Percentiles rank a stretch among this genome's conserved stretches.
Conservation (phyloP, 2,888 invertebrate species). For the Tipula helvola region DNA sequence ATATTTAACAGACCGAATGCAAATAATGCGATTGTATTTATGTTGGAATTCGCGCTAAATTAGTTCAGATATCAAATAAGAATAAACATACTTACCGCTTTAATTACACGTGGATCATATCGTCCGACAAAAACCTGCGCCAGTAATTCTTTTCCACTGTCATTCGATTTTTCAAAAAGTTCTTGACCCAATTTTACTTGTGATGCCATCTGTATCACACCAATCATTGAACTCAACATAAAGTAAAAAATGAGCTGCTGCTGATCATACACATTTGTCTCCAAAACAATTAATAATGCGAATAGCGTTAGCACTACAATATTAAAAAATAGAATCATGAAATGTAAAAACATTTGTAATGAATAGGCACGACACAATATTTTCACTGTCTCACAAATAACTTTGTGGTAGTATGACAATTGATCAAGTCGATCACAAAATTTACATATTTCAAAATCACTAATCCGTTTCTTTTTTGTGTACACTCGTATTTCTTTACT, state of each 20-base stretch:
- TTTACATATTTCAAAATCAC: background rate
- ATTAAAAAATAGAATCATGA: background rate
- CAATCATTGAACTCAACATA: background rate
- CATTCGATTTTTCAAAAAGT: background rate
- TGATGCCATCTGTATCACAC: background rate
- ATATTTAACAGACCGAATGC: no score
- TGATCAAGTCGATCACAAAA: background rate
- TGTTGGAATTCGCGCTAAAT: no score
- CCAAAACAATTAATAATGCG: background rate
- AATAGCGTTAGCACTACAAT: background rate
- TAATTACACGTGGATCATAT: background rate
- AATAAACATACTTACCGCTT: background rate
- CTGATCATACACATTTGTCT: background rate
- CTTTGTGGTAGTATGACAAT: background rate
- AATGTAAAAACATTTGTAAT: background rate
- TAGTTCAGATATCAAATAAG: no score
- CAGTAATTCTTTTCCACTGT: background rate
- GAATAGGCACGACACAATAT: background rate
- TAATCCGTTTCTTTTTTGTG: background rate
- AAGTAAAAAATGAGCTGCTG: background rate
- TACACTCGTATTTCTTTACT: background rate
- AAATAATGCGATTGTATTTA: no score
- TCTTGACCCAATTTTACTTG: background rate
- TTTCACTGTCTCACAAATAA: background rate
- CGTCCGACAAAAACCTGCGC: background rate